Evolutionary conservation across 1,140 invertebrate genomes (phyloP).

Genomic region (Caenorhabditis tropicalis): DNA sequence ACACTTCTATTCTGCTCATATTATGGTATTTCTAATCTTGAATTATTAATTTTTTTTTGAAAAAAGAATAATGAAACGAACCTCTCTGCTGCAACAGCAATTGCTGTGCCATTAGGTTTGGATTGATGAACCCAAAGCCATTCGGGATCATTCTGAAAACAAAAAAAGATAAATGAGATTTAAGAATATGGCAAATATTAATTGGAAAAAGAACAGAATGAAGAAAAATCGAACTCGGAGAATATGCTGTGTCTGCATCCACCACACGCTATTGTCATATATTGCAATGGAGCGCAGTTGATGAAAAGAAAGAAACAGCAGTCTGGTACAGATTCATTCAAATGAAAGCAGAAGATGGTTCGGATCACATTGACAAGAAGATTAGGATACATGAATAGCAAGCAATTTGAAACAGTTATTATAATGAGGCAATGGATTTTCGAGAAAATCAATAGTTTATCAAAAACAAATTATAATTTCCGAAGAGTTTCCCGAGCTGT

Average conservation of each 20-base stretch:
- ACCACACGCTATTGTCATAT: background rate
- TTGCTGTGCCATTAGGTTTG: background rate
- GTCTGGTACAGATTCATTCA: too few species aligned
- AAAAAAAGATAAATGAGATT: background rate
- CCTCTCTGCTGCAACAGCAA: background rate
- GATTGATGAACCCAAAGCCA: conserved; percentile 17
- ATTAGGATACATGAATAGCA: too few species aligned
- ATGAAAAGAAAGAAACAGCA: background rate
- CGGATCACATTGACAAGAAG: too few species aligned
- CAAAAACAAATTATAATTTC: background rate
- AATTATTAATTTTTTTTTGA: background rate
- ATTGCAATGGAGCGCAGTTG: background rate
- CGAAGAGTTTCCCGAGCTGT: background rate
- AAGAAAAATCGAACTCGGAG: background rate
- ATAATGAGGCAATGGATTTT: too few species aligned
- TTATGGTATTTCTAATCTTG: background rate
- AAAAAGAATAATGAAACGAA: background rate
- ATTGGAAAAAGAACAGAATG: background rate
- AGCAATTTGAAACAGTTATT: too few species aligned
- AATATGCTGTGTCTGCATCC: background rate
- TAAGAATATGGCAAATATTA: background rate
- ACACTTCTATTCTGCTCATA: too few species aligned
- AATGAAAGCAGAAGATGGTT: too few species aligned
- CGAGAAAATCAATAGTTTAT: too few species aligned
- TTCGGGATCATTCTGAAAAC: conserved; percentile 19